phyloP scores from a whole-genome alignment of 1,140 invertebrate genomes.

The Campodea augens region DNA sequence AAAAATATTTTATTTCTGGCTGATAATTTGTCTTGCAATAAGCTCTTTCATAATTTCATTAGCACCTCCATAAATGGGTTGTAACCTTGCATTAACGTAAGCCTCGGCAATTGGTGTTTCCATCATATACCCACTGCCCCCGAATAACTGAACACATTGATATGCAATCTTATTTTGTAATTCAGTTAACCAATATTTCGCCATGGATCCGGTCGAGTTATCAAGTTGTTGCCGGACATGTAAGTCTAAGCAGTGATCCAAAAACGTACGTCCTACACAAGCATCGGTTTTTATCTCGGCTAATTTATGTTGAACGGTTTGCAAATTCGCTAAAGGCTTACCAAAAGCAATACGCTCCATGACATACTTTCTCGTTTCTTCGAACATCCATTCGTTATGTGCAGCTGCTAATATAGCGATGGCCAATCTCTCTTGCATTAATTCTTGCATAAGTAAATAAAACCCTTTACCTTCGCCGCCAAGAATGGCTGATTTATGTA shows the following conservation, averaged over 20 bases:
- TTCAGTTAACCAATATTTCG: constrained; percentile 29
- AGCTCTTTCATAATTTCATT: constrained; percentile 34
- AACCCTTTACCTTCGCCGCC: constrained; percentile 29
- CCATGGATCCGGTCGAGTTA: constrained; percentile 26
- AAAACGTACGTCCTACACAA: constrained; percentile 24
- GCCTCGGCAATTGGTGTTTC: constrained; percentile 28
- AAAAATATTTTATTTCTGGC: constrained; percentile 9
- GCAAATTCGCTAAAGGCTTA: constrained; percentile 24
- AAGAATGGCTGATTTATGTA: constrained; percentile 24
- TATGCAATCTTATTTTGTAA: constrained; percentile 25
- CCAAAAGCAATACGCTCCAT: constrained; percentile 29
- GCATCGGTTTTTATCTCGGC: constrained; percentile 31
- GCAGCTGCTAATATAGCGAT: constrained; percentile 23
- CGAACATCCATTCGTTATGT: constrained; percentile 28
- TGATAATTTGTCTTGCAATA: constrained; percentile 20
- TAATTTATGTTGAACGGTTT: constrained; percentile 30
- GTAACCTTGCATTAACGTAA: constrained; percentile 27
- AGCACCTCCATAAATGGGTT: constrained; percentile 30
- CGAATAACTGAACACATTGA: constrained; percentile 28
- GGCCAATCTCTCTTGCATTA: constrained; percentile 28
- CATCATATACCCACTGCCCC: constrained; percentile 32
- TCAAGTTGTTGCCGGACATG: constrained; percentile 23
- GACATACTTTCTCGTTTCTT: constrained; percentile 28
- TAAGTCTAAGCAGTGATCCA: constrained; percentile 26
- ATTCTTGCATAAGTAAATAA: constrained; percentile 30